phyloP scores from a whole-genome alignment of 2,888 invertebrate species.

The Myathropa florea region DNA sequence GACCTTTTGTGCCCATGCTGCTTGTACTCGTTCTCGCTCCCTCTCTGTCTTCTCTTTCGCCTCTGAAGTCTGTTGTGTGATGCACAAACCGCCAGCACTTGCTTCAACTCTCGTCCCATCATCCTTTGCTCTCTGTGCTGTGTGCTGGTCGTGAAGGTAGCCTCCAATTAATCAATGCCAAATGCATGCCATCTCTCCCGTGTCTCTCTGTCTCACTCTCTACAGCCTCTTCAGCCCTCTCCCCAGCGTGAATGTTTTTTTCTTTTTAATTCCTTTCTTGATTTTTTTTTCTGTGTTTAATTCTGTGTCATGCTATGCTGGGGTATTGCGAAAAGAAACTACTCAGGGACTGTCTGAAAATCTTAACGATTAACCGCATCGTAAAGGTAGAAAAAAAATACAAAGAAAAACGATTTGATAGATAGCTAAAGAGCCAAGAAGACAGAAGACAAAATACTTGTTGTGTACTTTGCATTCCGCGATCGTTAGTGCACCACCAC shows the following conservation, averaged over 20 bases:
- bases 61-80: neutral
- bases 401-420: constrained; percentile 45
- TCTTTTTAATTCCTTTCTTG: neutral
- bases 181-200: constrained; percentile 57
- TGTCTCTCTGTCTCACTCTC: constrained; percentile 2
- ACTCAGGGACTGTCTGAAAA: neutral
- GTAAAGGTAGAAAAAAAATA: neutral
- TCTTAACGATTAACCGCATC: constrained; percentile 33
- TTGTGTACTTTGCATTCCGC: constrained; percentile 49
- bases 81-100: neutral
- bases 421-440: constrained; percentile 39
- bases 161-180: constrained; percentile 71
- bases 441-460: constrained; percentile 24
- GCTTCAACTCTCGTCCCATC: constrained; percentile 27
- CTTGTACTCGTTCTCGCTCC: constrained; percentile 36
- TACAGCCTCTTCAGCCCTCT: neutral
- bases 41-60: neutral
- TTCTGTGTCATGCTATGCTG: constrained; percentile 51
- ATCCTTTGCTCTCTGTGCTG: constrained; percentile 2
- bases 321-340: constrained; percentile 30
- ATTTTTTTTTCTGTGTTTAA: constrained; percentile 3
- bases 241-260: neutral
- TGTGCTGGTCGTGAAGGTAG: constrained; percentile 39
- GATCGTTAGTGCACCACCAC: neutral
- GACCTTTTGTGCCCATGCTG: constrained; percentile 68